Evolutionary conservation across 2,888 invertebrate genomes (phyloP).

Genomic region (Cheilosia impressa): DNA sequence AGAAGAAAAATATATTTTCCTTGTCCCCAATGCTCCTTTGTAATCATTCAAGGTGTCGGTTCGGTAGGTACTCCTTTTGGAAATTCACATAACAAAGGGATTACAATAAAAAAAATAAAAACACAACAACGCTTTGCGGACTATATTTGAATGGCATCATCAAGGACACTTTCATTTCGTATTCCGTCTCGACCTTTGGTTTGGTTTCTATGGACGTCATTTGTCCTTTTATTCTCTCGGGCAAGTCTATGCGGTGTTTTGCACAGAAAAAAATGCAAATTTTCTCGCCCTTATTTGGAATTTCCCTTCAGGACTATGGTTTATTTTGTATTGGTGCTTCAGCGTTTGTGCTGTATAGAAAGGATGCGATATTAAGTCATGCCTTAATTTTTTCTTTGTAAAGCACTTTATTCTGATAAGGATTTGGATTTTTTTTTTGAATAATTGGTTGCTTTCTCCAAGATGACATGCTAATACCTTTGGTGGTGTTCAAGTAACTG

Average conservation of each 20-base stretch:
- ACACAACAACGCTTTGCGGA: not conserved
- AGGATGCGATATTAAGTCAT: slow-evolving; percentile 4
- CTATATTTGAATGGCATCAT: slow-evolving; percentile 37
- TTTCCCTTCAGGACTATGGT: slow-evolving; percentile 7
- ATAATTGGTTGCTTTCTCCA: slow-evolving; percentile 37
- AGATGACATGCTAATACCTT: not conserved
- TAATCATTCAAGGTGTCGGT: too few relatives aligned
- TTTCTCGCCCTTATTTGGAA: slow-evolving; percentile 9
- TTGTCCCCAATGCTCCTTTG: too few relatives aligned
- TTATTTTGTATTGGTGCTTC: slow-evolving; percentile 33
- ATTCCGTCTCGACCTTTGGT: slow-evolving; percentile 40
- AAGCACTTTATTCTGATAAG: slow-evolving; percentile 55
- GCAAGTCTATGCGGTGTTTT: slow-evolving; percentile 24
- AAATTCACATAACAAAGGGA: slow-evolving; percentile 16
- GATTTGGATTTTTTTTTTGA: slow-evolving; percentile 41
- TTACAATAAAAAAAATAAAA: not conserved
- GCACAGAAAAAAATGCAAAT: slow-evolving; percentile 35
- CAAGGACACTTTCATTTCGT: slow-evolving; percentile 52
- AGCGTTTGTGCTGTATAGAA: slow-evolving; percentile 16
- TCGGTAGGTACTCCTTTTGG: too few relatives aligned
- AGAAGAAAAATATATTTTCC: too few relatives aligned
- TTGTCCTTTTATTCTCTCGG: slow-evolving; percentile 28
- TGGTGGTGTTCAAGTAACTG: not conserved
- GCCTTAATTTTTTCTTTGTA: slow-evolving; percentile 13
- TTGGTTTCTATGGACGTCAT: slow-evolving; percentile 13